Evolutionary conservation across 1,140 invertebrate genomes (phyloP).

Genomic region (Venturia canescens): DNA sequence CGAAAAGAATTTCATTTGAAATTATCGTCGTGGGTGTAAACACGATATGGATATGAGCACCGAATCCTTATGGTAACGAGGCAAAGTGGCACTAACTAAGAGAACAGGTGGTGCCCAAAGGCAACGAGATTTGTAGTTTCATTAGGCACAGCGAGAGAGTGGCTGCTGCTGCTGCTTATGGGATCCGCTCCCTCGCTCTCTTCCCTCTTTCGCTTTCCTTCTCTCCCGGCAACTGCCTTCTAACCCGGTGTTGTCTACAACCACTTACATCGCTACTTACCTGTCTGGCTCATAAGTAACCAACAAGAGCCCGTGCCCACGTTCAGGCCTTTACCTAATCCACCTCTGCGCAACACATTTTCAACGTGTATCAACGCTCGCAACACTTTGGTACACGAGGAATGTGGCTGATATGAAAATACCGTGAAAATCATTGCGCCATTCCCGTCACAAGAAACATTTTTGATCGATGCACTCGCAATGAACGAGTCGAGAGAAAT

Average conservation of each 20-base stretch:
- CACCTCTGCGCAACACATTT: constrained; percentile 13
- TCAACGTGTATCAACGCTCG: background rate
- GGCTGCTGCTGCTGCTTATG: constrained; percentile 75
- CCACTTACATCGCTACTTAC: constrained; percentile 77
- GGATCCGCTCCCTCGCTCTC: constrained; percentile 57
- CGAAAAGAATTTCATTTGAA: background rate
- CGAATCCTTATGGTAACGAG: background rate
- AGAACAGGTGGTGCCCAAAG: constrained; percentile 73
- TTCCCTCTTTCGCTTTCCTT: background rate
- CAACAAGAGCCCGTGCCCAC: constrained; percentile 31
- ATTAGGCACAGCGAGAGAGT: constrained; percentile 65
- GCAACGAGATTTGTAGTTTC: constrained; percentile 77
- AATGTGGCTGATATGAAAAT: background rate
- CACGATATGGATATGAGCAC: constrained; percentile 6
- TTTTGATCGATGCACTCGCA: too few relatives aligned
- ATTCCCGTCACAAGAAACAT: too few relatives aligned
- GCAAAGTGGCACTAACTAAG: constrained; percentile 24
- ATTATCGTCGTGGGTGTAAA: background rate
- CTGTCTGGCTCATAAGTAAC: constrained; percentile 66
- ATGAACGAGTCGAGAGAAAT: too few relatives aligned
- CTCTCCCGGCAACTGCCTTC: background rate
- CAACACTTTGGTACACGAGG: background rate
- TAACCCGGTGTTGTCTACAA: constrained; percentile 72
- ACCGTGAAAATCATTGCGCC: background rate
- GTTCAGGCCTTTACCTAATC: constrained; percentile 42